Base-by-base conservation (phyloP, 2,888 invertebrate genomes). In the Venusia cambrica region DNA sequence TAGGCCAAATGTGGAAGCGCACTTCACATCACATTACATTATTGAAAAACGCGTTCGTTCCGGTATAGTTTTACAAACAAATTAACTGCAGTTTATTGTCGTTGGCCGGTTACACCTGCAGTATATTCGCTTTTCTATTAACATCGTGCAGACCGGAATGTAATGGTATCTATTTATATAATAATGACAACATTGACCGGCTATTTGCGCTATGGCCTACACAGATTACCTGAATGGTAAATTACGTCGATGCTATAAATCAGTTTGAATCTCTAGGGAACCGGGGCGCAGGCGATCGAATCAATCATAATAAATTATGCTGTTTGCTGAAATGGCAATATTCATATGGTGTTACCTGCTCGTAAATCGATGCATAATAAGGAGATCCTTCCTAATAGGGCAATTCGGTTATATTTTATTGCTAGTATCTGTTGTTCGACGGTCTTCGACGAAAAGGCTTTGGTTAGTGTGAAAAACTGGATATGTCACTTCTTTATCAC, bases 291-390 rank as follows among this genome's bases (percentile, higher is more conserved):
- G 57, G 54, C 57, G 56, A 54, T 55, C 54, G 56, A 60, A 65
- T 65, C 64, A 62, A 64, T 65, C 63, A 61, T 63, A 49, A 55
- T 65, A 55, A 52, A 60, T 62, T 54, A 62, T 52, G 40, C 51
- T 48, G 53, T 49, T 53, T 57, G 44, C 43, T 53, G 54, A 48
- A 53, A 45, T 30, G 47, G 44, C 46, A 54, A 48, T 46, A 49
- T 46, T 50, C 47, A 42, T 37, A 38, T 38, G 30, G 30, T 24
- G 40, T 30, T 33, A 36, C 51, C 44, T 38, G 48, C 38, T 44
- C 45, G 42, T 31, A 27, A 38, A 45, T 50, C 32, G 36, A 26
- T 10, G 25, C 13, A 9, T 24, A 28, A 26, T 20, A 27, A 7
- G 27, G 11, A 11, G 8, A 15, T 20, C 25, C 30, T 30, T 25